Evolutionary conservation across 2,113 vertebrate species (phyloP), one percentile per base, ranked within the genome.

Genomic region (Ammospiza caudacuta): DNA sequence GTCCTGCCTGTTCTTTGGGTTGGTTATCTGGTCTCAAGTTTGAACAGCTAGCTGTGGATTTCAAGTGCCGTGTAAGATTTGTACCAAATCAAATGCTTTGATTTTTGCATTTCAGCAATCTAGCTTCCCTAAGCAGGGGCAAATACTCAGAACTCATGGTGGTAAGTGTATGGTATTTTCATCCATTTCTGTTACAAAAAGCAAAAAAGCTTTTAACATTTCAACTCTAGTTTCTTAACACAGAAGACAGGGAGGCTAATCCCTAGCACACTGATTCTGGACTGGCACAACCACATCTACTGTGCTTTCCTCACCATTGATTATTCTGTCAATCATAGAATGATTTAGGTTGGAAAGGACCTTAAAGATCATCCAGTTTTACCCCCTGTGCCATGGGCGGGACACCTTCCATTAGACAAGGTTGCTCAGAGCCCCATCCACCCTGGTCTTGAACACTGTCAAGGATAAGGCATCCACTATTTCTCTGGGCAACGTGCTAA

Each of bases 401-500:
- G 15, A 5, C 33, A 39, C 33, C 28, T 82, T 89, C 23, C 46
- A 39, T 24, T 74, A 46, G 27, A n/a, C 15, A 3, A 35, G 11
- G 6, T 35, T 52, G 33, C 61, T 39, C 15, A 25, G 39, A 82
- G 15, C 24, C 24, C 24, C 19, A 6, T 61, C 23, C 52, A 52
- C 0, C 10, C 24, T 39, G 19, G 15, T 23, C 19, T 61, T 52
- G 61, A 44, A 8, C 6, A 5, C 12, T 82, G 28, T 23, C 37
- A 29, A 37, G 20, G 20, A 18, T 61, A 20, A 1, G 0, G 15
- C 28, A 39, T 46, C 39, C 46, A 25, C 54, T 39, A 0, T 51
- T 75, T 39, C 28, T 67, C 23, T 61, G 54, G 33, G 11, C 28
- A 75, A 5, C 62, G 9, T 59, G 23, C 9, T 54, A 20, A 51